Percentiles rank a stretch among this genome's conserved stretches.
Evolutionary conservation across 2,888 invertebrate genomes (phyloP).

Genomic region (Stenodera caucasica): DNA sequence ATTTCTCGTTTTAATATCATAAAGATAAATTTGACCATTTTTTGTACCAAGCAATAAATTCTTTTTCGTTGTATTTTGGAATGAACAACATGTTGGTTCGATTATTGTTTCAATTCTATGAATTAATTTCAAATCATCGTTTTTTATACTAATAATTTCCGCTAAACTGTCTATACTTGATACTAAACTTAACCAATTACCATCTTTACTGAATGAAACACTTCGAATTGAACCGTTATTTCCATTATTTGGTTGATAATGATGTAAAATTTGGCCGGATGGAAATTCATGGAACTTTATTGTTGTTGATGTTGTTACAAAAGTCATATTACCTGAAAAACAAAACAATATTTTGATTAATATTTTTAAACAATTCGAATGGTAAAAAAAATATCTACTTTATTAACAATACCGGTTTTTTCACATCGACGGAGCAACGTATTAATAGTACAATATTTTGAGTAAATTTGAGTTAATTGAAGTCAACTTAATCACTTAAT

Average conservation of each 20-base stretch:
- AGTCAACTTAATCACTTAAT: too few relatives aligned
- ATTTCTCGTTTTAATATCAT: conserved; percentile 49
- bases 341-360: not conserved
- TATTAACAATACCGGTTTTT: not conserved
- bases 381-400: not conserved
- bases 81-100: conserved; percentile 50
- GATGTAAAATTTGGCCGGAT: conserved; percentile 60
- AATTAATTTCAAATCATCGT: conserved; percentile 43
- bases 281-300: conserved; percentile 61
- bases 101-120: conserved; percentile 47
- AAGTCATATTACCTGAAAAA: conserved; percentile 55
- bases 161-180: conserved; percentile 47
- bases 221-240: conserved; percentile 45
- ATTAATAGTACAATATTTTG: too few relatives aligned
- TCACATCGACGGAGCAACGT: not conserved
- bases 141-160: conserved; percentile 51
- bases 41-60: conserved; percentile 48
- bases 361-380: too few relatives aligned
- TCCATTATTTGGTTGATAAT: conserved; percentile 49
- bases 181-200: conserved; percentile 51
- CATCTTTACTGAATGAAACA: conserved; percentile 53
- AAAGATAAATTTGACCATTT: conserved; percentile 48
- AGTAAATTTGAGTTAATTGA: too few relatives aligned
- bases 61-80: conserved; percentile 50
- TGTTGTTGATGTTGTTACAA: conserved; percentile 62